Conservation (phyloP, 1,140 invertebrate species). For the Cheumatopsyche charites region DNA sequence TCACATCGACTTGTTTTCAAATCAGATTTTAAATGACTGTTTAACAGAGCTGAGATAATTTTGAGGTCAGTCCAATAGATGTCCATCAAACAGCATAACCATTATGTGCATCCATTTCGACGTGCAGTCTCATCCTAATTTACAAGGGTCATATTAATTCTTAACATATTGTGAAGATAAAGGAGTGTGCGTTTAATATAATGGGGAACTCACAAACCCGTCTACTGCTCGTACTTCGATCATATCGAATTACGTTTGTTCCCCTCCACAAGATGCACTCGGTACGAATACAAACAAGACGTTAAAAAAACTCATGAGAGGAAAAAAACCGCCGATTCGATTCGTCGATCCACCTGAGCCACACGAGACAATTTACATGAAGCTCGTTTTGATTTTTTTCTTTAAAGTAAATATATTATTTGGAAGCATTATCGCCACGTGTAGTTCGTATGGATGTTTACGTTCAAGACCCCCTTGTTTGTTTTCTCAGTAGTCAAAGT, state of each 20-base stretch:
- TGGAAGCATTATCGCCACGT: not conserved
- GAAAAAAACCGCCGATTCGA: conserved; percentile 13
- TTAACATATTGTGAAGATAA: conserved; percentile 39
- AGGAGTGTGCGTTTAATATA: conserved; percentile 27
- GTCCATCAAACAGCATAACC: no score
- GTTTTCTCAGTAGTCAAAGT: not conserved
- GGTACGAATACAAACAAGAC: conserved; percentile 15
- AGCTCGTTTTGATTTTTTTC: not conserved
- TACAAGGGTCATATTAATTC: conserved; percentile 40
- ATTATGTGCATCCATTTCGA: conserved; percentile 5
- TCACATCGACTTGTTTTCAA: no score
- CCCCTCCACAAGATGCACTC: conserved; percentile 7
- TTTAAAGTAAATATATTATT: not conserved
- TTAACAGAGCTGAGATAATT: no score
- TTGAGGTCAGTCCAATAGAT: no score
- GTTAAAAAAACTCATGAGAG: not conserved
- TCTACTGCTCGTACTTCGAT: conserved; percentile 29
- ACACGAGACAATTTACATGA: conserved; percentile 2
- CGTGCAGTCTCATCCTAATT: conserved; percentile 31
- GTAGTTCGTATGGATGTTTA: conserved; percentile 5
- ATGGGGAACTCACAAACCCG: conserved; percentile 25
- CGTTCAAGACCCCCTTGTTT: not conserved
- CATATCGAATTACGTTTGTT: conserved; percentile 33
- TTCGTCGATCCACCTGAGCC: conserved; percentile 1
- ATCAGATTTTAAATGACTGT: no score